Base-by-base conservation (phyloP, 2,113 vertebrate species). In the Cephalopterus ornatus region DNA sequence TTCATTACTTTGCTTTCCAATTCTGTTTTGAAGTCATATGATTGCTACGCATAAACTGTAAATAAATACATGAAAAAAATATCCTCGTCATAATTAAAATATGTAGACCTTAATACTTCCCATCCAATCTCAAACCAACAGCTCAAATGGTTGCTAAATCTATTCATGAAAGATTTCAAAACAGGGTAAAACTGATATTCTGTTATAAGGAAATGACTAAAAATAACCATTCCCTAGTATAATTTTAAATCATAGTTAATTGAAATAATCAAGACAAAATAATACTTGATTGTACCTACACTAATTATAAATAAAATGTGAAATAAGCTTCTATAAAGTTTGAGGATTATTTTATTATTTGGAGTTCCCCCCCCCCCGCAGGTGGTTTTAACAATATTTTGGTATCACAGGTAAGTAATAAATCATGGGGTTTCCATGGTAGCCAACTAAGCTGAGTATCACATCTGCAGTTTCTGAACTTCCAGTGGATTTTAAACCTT, bases 321-420 rank as follows among this genome's bases (percentile, higher is more conserved):
- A 82, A 67, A 96, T 26, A 81, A 80, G 56, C 30, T 74, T 80
- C 58, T 58, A 32, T 18, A 46, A 55, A 63, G 2, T 24, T 86
- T 20, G 8, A 11, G 4, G 1, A 13, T 79, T 79, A 59, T 65
- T 68, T 88, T 70, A 47, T 14, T 47, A 3, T 82, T 61, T 21
- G 2, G 12, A 7, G 0, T 1, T 20, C 53, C 32, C 16, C 28
- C 1, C 5, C 4, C 6, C 6, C 12, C 7, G 6, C n/a, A 70
- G 27, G 5, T 59, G 9, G 9, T 44, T 74, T 87, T 44, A 32
- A 62, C 24, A 77, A 42, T 41, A 62, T 79, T 85, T 94, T 82
- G 39, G 19, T 30, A 71, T 76, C 4, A 28, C 11, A 76, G 4
- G 26, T 88, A 78, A 72, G 14, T 50, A 47, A 67, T 41, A 72